These are phyloP conservation scores for Nezara viridula DNA, from an alignment of 2,888 invertebrate genomes.

Conservation along the genomic window DNA sequence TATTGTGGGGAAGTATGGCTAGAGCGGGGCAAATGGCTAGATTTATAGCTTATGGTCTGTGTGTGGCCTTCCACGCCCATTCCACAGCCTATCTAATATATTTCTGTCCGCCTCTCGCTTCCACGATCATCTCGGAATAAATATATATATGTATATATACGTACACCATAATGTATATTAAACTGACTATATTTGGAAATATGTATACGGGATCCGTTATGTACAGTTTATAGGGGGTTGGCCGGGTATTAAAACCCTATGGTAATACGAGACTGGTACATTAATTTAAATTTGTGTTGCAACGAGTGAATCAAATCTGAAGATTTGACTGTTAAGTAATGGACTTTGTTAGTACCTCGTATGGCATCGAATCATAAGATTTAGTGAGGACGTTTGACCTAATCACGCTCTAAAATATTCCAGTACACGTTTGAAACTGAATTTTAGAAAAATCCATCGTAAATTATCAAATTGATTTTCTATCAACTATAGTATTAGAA, in stretches of 20 bases:
- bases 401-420: background rate
- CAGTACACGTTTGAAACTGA: background rate
- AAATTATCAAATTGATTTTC: background rate
- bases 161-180: background rate
- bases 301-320: background rate
- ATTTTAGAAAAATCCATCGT: background rate
- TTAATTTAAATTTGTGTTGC: background rate
- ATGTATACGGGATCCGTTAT: constrained; percentile 4
- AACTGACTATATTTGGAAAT: constrained; percentile 2
- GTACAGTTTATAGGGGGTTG: background rate
- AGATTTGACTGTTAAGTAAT: background rate
- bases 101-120: constrained; percentile 25
- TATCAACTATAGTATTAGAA: too few species aligned
- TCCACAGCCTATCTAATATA: constrained; percentile 30
- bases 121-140: background rate
- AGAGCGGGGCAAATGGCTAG: constrained; percentile 35
- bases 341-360: background rate
- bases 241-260: background rate
- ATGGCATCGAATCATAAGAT: background rate
- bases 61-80: constrained; percentile 44
- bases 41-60: constrained; percentile 40
- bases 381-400: background rate
- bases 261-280: background rate
- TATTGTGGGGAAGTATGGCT: constrained; percentile 3
- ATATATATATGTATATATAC: background rate